Evolutionary conservation across 1,140 invertebrate species (phyloP).

Genomic region (Procambarus clarkii): DNA sequence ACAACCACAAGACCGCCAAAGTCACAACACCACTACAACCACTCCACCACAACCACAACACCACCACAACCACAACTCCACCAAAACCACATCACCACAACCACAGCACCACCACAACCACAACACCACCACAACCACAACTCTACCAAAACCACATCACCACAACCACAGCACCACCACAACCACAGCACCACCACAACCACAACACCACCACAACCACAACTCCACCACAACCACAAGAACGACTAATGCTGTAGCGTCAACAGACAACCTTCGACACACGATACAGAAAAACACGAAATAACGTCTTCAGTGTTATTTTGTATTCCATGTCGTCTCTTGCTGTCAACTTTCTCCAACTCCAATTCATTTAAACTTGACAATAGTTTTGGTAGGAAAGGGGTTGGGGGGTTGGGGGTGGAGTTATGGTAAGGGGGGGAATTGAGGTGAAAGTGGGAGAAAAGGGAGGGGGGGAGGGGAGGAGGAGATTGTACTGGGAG

Average conservation of each 20-base stretch:
- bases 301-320: not conserved
- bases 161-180: not conserved
- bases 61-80: not conserved
- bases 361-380: slow-evolving; percentile 15
- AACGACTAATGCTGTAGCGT: not conserved
- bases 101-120: too few species aligned
- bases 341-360: not conserved
- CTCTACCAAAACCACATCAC: too few species aligned
- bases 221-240: not conserved
- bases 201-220: not conserved
- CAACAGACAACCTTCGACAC: not conserved
- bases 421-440: too few species aligned
- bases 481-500: too few species aligned
- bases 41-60: too few species aligned
- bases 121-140: too few species aligned
- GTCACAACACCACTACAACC: too few species aligned
- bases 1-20: too few species aligned
- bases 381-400: not conserved
- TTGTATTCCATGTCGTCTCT: not conserved
- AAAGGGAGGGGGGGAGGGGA: not conserved
- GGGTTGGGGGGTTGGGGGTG: not conserved
- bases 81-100: not conserved
- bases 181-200: too few species aligned
- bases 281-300: not conserved
- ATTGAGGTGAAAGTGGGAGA: not conserved